Conservation (phyloP, 2,888 invertebrate species). For the Oegoconia quadripuncta region DNA sequence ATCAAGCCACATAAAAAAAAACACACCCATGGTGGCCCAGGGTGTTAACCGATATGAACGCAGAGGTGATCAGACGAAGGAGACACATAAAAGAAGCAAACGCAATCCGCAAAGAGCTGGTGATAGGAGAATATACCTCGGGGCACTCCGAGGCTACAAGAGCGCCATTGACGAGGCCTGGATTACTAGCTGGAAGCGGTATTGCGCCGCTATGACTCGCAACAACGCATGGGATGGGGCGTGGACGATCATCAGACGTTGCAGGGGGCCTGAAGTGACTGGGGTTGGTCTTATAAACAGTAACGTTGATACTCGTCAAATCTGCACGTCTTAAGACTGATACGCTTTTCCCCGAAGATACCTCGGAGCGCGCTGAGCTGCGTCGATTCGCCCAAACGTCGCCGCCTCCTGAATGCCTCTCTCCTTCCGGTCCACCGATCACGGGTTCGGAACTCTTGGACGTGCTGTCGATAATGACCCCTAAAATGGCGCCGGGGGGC, state of each 20-base stretch:
- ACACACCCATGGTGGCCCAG: conserved; percentile 10
- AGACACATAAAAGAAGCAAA: conserved; percentile 5
- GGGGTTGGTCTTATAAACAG: not conserved
- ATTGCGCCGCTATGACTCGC: conserved; percentile 8
- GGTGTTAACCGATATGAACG: conserved; percentile 3
- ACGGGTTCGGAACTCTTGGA: not conserved
- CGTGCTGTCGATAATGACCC: conserved; percentile 6
- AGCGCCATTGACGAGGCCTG: not conserved
- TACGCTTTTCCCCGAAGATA: conserved; percentile 15
- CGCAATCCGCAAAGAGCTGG: not conserved
- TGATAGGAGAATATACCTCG: conserved; percentile 3
- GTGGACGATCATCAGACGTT: conserved; percentile 11
- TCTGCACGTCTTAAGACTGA: conserved; percentile 12
- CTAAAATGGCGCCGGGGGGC: conserved; percentile 15
- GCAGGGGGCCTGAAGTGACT: conserved; percentile 1
- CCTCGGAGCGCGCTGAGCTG: not conserved
- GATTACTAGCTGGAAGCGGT: conserved; percentile 14
- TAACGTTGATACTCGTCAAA: not conserved
- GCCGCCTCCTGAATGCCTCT: not conserved
- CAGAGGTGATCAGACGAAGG: conserved; percentile 1
- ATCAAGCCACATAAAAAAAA: not conserved
- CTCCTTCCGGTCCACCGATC: not conserved
- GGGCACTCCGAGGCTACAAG: conserved; percentile 5
- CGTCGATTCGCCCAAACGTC: not conserved
- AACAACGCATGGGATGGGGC: conserved; percentile 15